These are phyloP conservation scores for Eilema sororculum DNA, from an alignment of 2,888 invertebrate species.

Conservation along the genomic window DNA sequence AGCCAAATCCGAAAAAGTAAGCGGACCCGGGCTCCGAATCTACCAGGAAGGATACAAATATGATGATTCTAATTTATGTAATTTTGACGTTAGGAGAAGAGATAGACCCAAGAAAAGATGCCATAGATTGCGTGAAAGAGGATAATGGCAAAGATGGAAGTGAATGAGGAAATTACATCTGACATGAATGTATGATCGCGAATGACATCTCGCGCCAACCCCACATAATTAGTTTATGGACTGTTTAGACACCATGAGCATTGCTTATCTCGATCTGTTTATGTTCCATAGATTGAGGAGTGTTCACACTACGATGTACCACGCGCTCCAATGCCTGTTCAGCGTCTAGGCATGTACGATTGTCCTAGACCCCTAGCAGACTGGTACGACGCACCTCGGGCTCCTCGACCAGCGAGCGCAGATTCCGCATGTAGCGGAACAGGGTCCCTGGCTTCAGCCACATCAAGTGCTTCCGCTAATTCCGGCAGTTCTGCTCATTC, in stretches of 20 bases:
- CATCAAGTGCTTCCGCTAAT: slow-evolving; percentile 83
- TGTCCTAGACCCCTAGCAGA: slow-evolving; percentile 81
- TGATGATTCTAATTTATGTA: not conserved
- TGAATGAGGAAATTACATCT: no score
- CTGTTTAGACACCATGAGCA: not conserved
- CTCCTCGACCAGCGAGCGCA: slow-evolving; percentile 85
- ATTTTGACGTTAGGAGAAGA: no score
- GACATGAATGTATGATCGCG: no score
- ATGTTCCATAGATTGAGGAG: slow-evolving; percentile 75
- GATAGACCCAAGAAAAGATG: no score
- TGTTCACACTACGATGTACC: slow-evolving; percentile 85
- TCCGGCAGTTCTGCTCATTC: slow-evolving; percentile 82
- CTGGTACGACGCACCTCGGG: slow-evolving; percentile 83
- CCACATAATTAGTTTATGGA: no score
- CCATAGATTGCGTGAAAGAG: no score
- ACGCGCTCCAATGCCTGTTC: slow-evolving; percentile 83
- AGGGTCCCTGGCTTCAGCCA: slow-evolving; percentile 81
- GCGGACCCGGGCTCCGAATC: not conserved
- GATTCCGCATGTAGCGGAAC: slow-evolving; percentile 87
- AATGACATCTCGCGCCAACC: no score
- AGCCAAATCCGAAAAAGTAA: not conserved
- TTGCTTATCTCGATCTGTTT: not conserved
- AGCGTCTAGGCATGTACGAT: slow-evolving; percentile 92
- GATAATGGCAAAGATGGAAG: no score
- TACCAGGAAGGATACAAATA: not conserved